These are phyloP conservation scores for Ctenosaura bakeri DNA, from an alignment of 2,797 vertebrate genomes.

Conservation along the genomic window DNA sequence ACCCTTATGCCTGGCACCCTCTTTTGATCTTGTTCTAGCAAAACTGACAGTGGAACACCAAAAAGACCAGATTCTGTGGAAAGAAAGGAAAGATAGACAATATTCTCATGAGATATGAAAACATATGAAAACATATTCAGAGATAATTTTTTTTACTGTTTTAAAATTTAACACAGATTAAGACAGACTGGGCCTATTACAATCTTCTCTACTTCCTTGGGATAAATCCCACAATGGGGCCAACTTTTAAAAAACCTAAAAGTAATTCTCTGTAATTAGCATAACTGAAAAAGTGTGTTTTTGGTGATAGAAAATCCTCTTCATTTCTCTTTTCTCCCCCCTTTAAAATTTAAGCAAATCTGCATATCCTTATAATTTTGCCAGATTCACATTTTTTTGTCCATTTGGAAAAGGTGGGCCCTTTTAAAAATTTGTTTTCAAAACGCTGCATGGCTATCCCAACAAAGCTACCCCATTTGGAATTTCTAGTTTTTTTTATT, in stretches of 20 bases:
- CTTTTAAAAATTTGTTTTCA: background rate
- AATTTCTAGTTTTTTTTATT: background rate
- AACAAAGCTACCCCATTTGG: slow-evolving; percentile 33
- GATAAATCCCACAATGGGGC: background rate
- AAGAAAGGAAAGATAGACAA: slow-evolving; percentile 52
- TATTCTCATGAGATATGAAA: slow-evolving; percentile 32
- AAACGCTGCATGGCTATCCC: slow-evolving; percentile 14
- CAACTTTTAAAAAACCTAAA: slow-evolving; percentile 27
- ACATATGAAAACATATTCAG: slow-evolving; percentile 48
- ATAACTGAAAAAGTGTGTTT: slow-evolving; percentile 49
- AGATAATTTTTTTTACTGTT: background rate
- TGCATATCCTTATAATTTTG: slow-evolving; percentile 48
- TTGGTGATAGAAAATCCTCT: slow-evolving; percentile 43
- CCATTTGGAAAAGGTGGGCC: slow-evolving; percentile 47
- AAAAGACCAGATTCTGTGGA: slow-evolving; percentile 92
- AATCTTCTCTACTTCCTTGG: background rate
- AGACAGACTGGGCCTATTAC: background rate
- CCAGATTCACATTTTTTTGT: slow-evolving; percentile 36
- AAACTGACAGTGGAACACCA: slow-evolving; percentile 87
- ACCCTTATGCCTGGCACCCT: slow-evolving; percentile 87
- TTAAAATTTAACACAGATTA: background rate
- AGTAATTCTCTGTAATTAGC: slow-evolving; percentile 35
- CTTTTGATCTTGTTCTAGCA: slow-evolving; percentile 95
- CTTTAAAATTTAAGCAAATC: slow-evolving; percentile 26
- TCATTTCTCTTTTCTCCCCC: slow-evolving; percentile 43